Base-by-base conservation (phyloP, 2,888 invertebrate species). In the Synanthedon andrenaeformis region DNA sequence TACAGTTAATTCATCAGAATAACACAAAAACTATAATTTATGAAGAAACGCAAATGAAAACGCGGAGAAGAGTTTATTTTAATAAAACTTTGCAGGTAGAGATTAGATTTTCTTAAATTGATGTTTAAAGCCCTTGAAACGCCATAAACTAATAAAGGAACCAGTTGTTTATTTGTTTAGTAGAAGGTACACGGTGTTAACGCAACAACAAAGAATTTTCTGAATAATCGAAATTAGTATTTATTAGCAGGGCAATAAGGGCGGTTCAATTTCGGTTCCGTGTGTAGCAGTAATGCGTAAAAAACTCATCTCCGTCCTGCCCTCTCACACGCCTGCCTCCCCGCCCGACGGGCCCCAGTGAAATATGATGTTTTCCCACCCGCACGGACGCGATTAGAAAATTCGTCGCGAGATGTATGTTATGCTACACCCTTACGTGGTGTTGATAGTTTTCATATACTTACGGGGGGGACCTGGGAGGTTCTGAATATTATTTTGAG, bases 341-440 rank as follows among this genome's bases (percentile, higher is more conserved):
- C 53, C 48, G 66, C 69, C 70, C 71, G 68, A 67, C 62, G 74
- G 74, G 68, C 69, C 72, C 69, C 35, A 71, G 81, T 86, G 86
- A 86, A 86, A 86, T 86, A 86, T 86, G 85, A 86, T 85, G 84
- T 85, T 85, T 82, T 81, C 80, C 81, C 77, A 76, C 71, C 80
- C 77, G 69, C 69, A 77, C 76, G 80, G 82, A 84, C 84, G 75
- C 86, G 86, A 86, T 86, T 86, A 86, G 82, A 86, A 85, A 85
- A 82, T 82, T 82, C 83, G 79, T 81, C 76, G 79, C 72, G 70
- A 60, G 59, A 59, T 62, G 58, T 65, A 64, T 60, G 59, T 56
- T 58, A 55, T 57, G 49, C 17, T 49, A 55, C 42, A 55, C 52
- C 23, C 54, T 45, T 42, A 17, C 35, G 35, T 35, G 45, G 54